A percentile compares a stretch with the other conserved stretches of the same genome.
Conservation (phyloP, 2,888 invertebrate genomes). For the Notodonta ziczac region DNA sequence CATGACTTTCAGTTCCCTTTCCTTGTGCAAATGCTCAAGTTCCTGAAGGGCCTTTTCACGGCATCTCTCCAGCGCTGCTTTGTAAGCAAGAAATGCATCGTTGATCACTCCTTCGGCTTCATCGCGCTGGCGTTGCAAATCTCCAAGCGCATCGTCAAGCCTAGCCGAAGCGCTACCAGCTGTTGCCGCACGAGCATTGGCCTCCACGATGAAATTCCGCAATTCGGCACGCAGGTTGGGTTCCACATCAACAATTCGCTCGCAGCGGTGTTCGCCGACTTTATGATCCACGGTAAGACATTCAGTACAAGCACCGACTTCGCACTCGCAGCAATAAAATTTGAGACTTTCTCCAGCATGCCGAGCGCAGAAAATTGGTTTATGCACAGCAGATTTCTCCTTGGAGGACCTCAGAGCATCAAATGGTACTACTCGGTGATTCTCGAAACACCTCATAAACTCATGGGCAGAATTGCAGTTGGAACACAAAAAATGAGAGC, state of each 20-base stretch:
- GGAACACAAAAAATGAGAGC: constrained; percentile 96
- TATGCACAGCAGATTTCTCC: constrained; percentile 93
- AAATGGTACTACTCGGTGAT: constrained; percentile 95
- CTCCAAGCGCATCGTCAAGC: constrained; percentile 92
- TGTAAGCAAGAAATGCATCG: constrained; percentile 91
- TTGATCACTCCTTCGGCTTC: constrained; percentile 92
- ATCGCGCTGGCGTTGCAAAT: constrained; percentile 94
- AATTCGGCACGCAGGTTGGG: constrained; percentile 91
- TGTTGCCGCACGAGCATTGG: constrained; percentile 89
- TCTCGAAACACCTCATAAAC: constrained; percentile 98
- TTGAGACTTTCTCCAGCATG: constrained; percentile 94
- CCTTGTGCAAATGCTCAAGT: constrained; percentile 90
- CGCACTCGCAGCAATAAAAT: constrained; percentile 94
- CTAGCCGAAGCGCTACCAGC: constrained; percentile 91
- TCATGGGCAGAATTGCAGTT: constrained; percentile 98
- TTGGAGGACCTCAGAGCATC: constrained; percentile 93
- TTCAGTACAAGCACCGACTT: constrained; percentile 94
- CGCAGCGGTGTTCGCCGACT: constrained; percentile 92
- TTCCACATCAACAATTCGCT: constrained; percentile 92
- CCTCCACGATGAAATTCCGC: constrained; percentile 89
- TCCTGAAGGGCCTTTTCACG: constrained; percentile 90
- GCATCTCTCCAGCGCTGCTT: constrained; percentile 91
- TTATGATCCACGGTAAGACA: constrained; percentile 94
- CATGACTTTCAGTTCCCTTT: constrained; percentile 95
- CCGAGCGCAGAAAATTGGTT: constrained; percentile 92